phyloP scores from a whole-genome alignment of 2,888 invertebrate genomes.

The Philereme vetulata region DNA sequence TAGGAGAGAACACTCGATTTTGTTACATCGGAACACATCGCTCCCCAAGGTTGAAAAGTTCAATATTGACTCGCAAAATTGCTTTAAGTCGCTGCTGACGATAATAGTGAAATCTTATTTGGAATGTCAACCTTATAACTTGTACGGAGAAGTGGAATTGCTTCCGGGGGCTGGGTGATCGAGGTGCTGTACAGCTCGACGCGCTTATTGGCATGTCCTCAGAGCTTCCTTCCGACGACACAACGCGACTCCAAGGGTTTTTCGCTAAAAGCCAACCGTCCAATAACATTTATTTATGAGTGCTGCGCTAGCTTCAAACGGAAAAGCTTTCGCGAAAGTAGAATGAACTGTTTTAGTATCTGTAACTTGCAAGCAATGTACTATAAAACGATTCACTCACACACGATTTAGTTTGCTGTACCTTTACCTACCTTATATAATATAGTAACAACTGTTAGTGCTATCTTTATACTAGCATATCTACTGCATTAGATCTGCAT shows the following conservation, averaged over 20 bases:
- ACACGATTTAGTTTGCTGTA: neutral
- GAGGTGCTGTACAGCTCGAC: conserved; percentile 72
- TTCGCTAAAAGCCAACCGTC: conserved; percentile 57
- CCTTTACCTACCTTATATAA: neutral
- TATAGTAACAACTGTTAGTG: neutral
- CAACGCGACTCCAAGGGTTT: conserved; percentile 51
- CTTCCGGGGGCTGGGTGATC: conserved; percentile 55
- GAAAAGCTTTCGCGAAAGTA: conserved; percentile 13
- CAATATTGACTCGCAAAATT: conserved; percentile 81
- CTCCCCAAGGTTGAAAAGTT: conserved; percentile 71
- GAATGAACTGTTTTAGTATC: conserved; percentile 17
- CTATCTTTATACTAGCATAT: too few relatives aligned
- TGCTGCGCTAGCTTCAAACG: conserved; percentile 15
- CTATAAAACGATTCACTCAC: conserved; percentile 9
- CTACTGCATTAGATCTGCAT: too few relatives aligned
- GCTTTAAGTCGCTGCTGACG: conserved; percentile 75
- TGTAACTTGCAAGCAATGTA: conserved; percentile 17
- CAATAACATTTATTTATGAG: conserved; percentile 45
- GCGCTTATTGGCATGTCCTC: conserved; percentile 78
- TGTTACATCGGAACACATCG: conserved; percentile 71
- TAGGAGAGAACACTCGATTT: conserved; percentile 51
- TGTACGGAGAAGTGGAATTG: conserved; percentile 60
- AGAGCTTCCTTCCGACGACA: conserved; percentile 69
- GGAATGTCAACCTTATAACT: conserved; percentile 70
- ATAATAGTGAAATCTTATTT: conserved; percentile 66